Evolutionary conservation across 2,888 invertebrate species (phyloP), one percentile per base, ranked within the genome.

Genomic region (Apamea monoglypha): DNA sequence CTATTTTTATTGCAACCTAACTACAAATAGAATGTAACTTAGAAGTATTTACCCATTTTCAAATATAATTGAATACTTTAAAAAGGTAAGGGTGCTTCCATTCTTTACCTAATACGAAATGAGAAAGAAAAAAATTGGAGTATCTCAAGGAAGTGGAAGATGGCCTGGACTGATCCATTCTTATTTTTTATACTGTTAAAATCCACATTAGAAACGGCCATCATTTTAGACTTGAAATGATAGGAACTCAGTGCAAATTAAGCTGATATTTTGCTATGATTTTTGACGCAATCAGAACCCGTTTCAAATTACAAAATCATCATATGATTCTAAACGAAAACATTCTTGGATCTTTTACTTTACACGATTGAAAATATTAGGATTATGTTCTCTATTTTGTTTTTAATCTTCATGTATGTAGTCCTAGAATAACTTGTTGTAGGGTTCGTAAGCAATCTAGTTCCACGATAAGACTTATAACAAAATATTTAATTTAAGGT

Each of bases 71-170:
- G 7, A 12, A 68, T 29, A 14, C 4, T 56, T 32, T 10, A 14
- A 8, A 68, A 68, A 68, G 0, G 18, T 44, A 14, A 12, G 6
- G 44, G 1, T 44, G 44, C 12, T 47, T 68, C 29, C 3, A 47
- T 68, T 25, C 25, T 29, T 25, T 67, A 32, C 14, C 10, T 69
- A 12, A 8, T 32, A 32, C 18, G 3, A 69, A 69, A 36, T 47
- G 7, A 50, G 36, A 67, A 47, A 32, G 5, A n/a, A 12, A 8
- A 50, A 36, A 21, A 2, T 16, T 71, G 40, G 40, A 53, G 50
- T 74, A 53, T 7, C 16, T 74, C 74, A 53, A 72, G 72, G 53
- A 25, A 71, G 21, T 53, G 3, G 47, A 47, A 47, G 1, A 47
- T 72, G 29, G 73, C 16, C 16, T 50, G 16, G 16, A 44, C 21